phyloP scores from a whole-genome alignment of 2,797 vertebrate species.

The Craterocephalus amniculus region DNA sequence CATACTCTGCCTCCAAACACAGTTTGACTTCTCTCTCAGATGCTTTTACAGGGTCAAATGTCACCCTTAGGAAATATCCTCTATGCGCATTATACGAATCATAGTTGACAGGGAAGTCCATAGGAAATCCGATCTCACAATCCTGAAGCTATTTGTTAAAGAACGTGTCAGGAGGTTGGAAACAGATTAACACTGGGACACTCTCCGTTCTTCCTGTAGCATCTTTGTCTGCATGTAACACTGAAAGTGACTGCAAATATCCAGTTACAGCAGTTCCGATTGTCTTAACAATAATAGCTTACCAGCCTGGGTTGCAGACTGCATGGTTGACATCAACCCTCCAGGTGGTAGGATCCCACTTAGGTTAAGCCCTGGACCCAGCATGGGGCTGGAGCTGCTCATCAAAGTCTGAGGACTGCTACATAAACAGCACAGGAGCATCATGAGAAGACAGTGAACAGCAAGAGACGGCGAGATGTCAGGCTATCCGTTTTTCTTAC shows the following conservation, averaged over 20 bases:
- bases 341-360: constrained; percentile 93
- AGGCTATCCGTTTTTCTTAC: constrained; percentile 69
- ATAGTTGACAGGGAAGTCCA: background rate
- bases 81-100: no score
- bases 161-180: background rate
- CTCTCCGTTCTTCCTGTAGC: background rate
- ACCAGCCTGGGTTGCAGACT: constrained; percentile 92
- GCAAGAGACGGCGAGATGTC: background rate
- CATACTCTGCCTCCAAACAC: background rate
- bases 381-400: constrained; percentile 92
- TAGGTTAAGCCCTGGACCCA: constrained; percentile 92
- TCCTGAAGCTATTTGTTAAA: constrained; percentile 1
- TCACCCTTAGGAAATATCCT: no score
- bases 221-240: background rate
- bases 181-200: background rate
- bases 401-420: constrained; percentile 96
- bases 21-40: background rate
- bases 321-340: constrained; percentile 92
- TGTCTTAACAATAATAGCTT: background rate
- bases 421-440: constrained; percentile 51
- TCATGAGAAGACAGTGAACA: background rate
- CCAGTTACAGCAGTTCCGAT: background rate
- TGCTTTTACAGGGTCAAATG: background rate
- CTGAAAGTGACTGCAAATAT: background rate
- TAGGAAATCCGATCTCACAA: background rate